A percentile compares a stretch with the other conserved stretches of the same genome.
Evolutionary conservation across 2,797 vertebrate species (phyloP).

Genomic region (Trachops cirrhosus): DNA sequence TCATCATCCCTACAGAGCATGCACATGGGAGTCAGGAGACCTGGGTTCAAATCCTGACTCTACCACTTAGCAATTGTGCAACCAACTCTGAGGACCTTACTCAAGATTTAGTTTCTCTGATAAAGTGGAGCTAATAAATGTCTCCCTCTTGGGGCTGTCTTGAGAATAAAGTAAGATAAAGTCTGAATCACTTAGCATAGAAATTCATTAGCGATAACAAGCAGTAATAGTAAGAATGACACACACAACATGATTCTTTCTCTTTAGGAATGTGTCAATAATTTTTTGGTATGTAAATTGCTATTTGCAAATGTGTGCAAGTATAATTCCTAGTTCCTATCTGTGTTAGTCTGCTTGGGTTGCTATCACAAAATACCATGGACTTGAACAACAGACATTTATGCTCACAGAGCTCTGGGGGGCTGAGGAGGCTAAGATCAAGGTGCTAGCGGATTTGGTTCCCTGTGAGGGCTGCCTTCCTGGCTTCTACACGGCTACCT

Average conservation of each 20-base stretch:
- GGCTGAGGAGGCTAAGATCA: neutral
- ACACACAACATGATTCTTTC: fast-evolving
- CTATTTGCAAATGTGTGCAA: neutral
- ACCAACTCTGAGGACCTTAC: neutral
- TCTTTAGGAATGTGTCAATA: neutral
- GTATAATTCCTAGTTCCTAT: neutral
- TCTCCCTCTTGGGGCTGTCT: neutral
- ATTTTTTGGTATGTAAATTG: neutral
- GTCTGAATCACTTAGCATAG: neutral
- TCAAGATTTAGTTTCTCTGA: neutral
- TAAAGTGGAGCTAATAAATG: neutral
- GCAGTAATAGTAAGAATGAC: neutral
- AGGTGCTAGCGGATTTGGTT: neutral
- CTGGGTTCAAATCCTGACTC: neutral
- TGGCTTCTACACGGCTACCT: neutral
- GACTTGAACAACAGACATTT: neutral
- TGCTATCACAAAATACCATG: neutral
- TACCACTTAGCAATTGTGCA: neutral
- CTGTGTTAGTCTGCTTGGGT: neutral
- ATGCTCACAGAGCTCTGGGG: neutral
- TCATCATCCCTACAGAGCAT: neutral
- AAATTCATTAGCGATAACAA: neutral
- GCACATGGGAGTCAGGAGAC: neutral
- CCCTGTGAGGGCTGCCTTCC: neutral
- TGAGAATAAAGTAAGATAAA: neutral